Evolutionary conservation across 2,113 vertebrate genomes (phyloP), one percentile per base, ranked within the genome.

Genomic region (Meriones unguiculatus): DNA sequence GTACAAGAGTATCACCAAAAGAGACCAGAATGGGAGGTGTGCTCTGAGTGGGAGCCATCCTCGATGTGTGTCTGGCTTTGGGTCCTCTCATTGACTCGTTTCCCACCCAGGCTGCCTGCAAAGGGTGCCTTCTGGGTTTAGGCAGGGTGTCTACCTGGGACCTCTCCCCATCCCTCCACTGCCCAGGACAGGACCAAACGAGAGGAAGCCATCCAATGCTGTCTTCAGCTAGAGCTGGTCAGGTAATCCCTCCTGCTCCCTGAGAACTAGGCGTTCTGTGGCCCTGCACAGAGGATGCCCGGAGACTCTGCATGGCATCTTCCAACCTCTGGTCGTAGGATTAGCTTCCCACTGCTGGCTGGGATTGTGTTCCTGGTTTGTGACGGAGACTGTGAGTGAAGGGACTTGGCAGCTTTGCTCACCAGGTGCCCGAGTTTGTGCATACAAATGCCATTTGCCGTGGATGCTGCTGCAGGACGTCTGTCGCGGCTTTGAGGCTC

Each of bases 391-490:
- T 54, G 0, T n/a, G 32, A 30, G 85, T 82, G 32, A 93, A 70
- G 80, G 84, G 30, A 85, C 32, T 28, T 3, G 2, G 32, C 2
- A 0, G 22, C 77, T 85, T 67, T 76, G 69, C 57, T 73, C 52
- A 4, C 57, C 25, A 0, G 84, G 64, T 28, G 6, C 28, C 35
- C 88, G 54, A 24, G 57, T 88, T 1, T 5, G 78, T 11, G n/a
- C 13, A 20, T 84, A 50, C 76, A 7, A 0, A 1, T 24, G 35
- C 13, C 25, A 11, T 25, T 38, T 20, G 25, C 12, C 20, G 50
- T 11, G 28, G 8, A 24, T 1, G 1, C 2, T 18, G 24, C 25
- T 15, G 4, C 12, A n/a, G 64, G 76, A 17, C 0, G 11, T 28
- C n/a, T 50, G 67, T 2, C 62, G 15, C n/a, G 52, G 7, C 32